phyloP scores from a whole-genome alignment of 2,113 vertebrate species.

The Perca flavescens region DNA sequence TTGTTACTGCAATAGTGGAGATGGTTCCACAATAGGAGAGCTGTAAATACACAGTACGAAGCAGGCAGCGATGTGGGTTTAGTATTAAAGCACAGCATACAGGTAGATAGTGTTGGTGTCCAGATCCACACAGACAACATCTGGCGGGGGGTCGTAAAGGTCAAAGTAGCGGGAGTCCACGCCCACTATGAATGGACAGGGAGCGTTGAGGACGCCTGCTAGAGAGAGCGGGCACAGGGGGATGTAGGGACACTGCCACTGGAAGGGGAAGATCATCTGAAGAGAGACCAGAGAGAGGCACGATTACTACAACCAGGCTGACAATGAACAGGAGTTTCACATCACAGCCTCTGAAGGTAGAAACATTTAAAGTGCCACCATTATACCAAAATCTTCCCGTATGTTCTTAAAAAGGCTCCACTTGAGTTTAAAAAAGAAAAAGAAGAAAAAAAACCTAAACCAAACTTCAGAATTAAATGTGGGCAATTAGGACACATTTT shows the following conservation, averaged over 20 bases:
- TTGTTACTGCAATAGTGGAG: neutral
- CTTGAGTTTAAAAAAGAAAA: too few relatives aligned
- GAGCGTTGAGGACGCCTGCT: conserved; percentile 94
- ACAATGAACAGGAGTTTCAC: neutral
- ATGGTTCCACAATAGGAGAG: neutral
- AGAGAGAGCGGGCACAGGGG: conserved; percentile 96
- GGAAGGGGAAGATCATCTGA: conserved; percentile 99
- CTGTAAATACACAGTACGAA: neutral
- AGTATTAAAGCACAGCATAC: conserved; percentile 82
- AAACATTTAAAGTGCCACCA: too few relatives aligned
- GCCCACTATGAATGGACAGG: conserved; percentile 95
- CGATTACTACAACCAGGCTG: neutral
- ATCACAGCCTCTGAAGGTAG: neutral
- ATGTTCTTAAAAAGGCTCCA: neutral
- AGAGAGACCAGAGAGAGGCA: conserved; percentile 10
- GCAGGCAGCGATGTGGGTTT: neutral
- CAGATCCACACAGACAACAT: conserved; percentile 98
- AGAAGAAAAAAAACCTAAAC: too few relatives aligned
- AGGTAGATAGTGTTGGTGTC: conserved; percentile 98
- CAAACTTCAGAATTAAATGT: neutral
- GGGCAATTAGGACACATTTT: neutral
- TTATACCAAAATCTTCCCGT: neutral
- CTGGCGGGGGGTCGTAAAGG: conserved; percentile 95
- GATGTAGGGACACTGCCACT: conserved; percentile 99
- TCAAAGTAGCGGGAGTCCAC: conserved; percentile 99